A percentile compares a stretch with the other conserved stretches of the same genome.
Conservation (phyloP, 2,113 vertebrate genomes). For the Salvelinus alpinus region DNA sequence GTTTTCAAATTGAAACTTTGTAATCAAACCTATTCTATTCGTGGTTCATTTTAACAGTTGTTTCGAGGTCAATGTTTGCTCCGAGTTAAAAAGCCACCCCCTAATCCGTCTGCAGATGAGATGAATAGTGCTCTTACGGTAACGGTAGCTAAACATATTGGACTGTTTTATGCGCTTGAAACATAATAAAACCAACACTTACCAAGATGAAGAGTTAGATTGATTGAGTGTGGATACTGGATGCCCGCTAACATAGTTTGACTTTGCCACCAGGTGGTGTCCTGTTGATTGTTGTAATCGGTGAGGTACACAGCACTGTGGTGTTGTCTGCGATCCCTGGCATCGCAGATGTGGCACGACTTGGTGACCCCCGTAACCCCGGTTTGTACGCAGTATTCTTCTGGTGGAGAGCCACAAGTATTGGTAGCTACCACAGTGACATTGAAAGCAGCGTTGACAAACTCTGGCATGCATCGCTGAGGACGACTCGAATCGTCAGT, state of each 20-base stretch:
- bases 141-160: too few species aligned
- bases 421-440: constrained; percentile 91
- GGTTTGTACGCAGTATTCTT: constrained; percentile 99
- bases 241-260: constrained; percentile 96
- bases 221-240: constrained; percentile 93
- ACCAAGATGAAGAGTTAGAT: constrained; percentile 96
- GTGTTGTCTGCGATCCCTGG: constrained; percentile 81
- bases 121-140: not conserved
- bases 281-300: constrained; percentile 97
- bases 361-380: constrained; percentile 97
- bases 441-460: constrained; percentile 97
- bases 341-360: constrained; percentile 97
- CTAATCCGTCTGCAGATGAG: not conserved
- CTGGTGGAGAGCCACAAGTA: constrained; percentile 92
- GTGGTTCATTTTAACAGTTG: not conserved
- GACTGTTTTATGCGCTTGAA: too few species aligned
- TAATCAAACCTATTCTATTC: not conserved
- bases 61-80: not conserved
- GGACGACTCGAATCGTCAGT: constrained; percentile 73
- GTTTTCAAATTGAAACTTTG: too few species aligned
- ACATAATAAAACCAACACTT: constrained; percentile 51
- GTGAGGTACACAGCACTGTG: constrained; percentile 91
- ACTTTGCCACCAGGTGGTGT: constrained; percentile 98
- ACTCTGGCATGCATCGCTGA: constrained; percentile 98
- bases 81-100: not conserved